Evolutionary conservation across 2,888 invertebrate genomes (phyloP).

Genomic region (Drepanosiphum platanoidis): DNA sequence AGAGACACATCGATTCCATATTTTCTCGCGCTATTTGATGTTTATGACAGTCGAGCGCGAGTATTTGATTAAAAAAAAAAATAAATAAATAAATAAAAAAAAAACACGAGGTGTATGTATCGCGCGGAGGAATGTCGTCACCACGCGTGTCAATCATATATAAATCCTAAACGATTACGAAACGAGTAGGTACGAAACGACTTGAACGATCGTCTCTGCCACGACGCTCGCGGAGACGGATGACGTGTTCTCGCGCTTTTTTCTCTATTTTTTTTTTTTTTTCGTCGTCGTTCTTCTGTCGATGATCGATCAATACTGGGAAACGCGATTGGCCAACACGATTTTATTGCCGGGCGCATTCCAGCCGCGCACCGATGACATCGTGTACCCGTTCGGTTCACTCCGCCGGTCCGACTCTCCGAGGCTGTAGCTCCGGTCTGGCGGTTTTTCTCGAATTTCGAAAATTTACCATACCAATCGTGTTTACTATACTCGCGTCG

Average conservation of each 20-base stretch:
- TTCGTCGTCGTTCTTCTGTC: no score
- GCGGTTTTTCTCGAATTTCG: no score
- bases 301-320: neutral
- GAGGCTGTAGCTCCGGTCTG: no score
- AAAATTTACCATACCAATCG: no score
- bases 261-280: no score
- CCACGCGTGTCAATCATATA: constrained; percentile 15
- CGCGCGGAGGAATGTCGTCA: constrained; percentile 14
- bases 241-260: neutral
- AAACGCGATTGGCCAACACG: neutral
- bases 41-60: neutral
- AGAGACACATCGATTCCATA: neutral
- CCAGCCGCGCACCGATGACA: no score
- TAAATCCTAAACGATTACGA: constrained; percentile 11
- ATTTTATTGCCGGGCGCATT: no score
- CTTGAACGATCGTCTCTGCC: neutral
- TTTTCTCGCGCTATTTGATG: neutral
- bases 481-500: no score
- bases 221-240: neutral
- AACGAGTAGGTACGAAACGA: neutral
- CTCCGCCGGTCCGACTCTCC: no score
- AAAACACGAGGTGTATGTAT: neutral
- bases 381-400: no score
- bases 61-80: neutral
- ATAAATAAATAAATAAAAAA: neutral